Evolutionary conservation across 2,113 vertebrate genomes (phyloP).

Genomic region (Platanista minor): DNA sequence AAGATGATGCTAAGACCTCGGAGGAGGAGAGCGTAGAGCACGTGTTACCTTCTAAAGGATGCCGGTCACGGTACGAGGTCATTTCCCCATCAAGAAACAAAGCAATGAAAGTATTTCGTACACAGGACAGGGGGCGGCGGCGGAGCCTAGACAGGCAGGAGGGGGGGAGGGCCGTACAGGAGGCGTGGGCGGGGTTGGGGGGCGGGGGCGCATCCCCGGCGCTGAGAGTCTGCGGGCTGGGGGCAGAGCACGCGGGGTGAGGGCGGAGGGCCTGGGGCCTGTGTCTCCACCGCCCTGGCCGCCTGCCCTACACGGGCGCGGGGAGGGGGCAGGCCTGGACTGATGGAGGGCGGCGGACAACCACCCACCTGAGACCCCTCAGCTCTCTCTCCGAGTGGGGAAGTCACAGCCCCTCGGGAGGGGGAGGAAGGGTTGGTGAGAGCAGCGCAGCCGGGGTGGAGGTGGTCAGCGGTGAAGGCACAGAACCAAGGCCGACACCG

Average conservation of each 20-base stretch:
- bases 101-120: neutral
- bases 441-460: accelerated
- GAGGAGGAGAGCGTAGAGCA: neutral
- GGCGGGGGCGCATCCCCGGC: neutral
- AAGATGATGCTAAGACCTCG: neutral
- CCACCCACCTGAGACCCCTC: accelerated
- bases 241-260: too few species aligned
- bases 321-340: neutral
- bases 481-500: accelerated
- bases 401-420: neutral
- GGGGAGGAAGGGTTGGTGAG: accelerated
- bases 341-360: neutral
- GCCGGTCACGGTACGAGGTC: neutral
- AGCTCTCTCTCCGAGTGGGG: neutral
- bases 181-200: neutral
- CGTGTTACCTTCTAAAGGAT: neutral
- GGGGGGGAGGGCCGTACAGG: neutral
- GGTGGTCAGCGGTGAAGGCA: neutral
- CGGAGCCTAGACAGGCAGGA: neutral
- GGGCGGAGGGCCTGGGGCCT: neutral
- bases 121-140: neutral
- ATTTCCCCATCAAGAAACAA: neutral
- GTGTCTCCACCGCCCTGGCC: neutral
- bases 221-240: neutral
- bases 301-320: neutral